Evolutionary conservation across 2,888 invertebrate genomes (phyloP).

Genomic region (Erebia ligea): DNA sequence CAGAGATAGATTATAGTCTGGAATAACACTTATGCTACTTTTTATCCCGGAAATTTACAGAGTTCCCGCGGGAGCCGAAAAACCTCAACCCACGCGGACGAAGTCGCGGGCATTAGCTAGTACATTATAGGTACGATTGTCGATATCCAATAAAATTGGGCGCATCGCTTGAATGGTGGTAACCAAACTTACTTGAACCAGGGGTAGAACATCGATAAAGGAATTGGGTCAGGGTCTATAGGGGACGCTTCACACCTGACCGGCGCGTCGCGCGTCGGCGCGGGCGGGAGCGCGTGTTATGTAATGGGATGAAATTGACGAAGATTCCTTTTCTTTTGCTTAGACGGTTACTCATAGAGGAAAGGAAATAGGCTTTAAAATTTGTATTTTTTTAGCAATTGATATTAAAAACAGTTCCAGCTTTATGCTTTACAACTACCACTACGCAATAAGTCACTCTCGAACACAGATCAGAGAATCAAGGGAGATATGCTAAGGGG

Average conservation of each 20-base stretch:
- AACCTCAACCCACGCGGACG: too few species aligned
- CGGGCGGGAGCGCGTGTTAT: conserved; percentile 15
- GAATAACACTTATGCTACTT: too few species aligned
- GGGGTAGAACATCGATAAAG: conserved; percentile 63
- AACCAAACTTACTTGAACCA: conserved; percentile 70
- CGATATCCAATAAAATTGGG: conserved; percentile 10
- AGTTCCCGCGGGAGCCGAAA: too few species aligned
- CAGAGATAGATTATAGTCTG: too few species aligned
- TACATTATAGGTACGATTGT: too few species aligned
- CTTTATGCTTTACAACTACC: background rate
- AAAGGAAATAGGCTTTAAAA: background rate
- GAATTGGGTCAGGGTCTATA: conserved; percentile 69
- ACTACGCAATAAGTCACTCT: too few species aligned
- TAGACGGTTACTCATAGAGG: background rate
- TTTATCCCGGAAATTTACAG: too few species aligned
- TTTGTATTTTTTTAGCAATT: background rate
- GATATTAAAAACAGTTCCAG: background rate
- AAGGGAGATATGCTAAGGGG: too few species aligned
- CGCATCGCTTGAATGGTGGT: conserved; percentile 43
- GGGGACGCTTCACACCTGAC: conserved; percentile 20
- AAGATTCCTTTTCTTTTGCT: background rate
- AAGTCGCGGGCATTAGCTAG: too few species aligned
- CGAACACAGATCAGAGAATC: too few species aligned
- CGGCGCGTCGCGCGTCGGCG: conserved; percentile 13
- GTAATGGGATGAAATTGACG: conserved; percentile 1